Evolutionary conservation across 2,888 invertebrate genomes (phyloP).

Genomic region (Cerceris ruficornis): DNA sequence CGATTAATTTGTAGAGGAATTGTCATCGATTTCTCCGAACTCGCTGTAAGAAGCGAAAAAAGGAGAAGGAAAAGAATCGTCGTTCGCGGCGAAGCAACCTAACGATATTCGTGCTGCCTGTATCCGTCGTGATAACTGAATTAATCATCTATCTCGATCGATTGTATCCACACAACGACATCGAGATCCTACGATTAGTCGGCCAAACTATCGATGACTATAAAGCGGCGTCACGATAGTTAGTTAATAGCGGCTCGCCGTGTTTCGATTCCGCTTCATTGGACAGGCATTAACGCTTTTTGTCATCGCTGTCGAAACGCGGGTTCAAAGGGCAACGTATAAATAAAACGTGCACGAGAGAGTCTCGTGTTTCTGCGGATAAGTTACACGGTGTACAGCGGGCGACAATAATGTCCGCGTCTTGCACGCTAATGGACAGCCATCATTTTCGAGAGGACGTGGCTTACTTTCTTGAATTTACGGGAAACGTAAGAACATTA

Average conservation of each 20-base stretch:
- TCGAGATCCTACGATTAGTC: slow-evolving; percentile 37
- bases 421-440: slow-evolving; percentile 2
- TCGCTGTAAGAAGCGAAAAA: too few species aligned
- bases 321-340: slow-evolving; percentile 50
- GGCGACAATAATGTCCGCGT: background rate
- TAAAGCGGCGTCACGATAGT: slow-evolving; percentile 49
- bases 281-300: slow-evolving; percentile 58
- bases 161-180: slow-evolving; percentile 25
- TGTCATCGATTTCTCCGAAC: too few species aligned
- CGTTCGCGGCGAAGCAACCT: background rate
- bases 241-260: slow-evolving; percentile 43
- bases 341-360: slow-evolving; percentile 42
- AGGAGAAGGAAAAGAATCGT: background rate
- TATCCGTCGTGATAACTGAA: slow-evolving; percentile 46
- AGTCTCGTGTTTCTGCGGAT: slow-evolving; percentile 32
- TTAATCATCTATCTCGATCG: slow-evolving; percentile 55
- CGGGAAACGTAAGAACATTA: too few species aligned
- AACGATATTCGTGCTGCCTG: background rate
- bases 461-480: too few species aligned
- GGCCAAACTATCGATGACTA: slow-evolving; percentile 38
- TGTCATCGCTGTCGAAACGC: slow-evolving; percentile 57
- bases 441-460: background rate
- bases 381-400: background rate
- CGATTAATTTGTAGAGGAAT: too few species aligned
- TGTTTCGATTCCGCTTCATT: slow-evolving; percentile 61